A percentile compares a stretch with the other conserved stretches of the same genome.
Conservation (phyloP, 1,140 invertebrate genomes). For the Cyrtorhinus lividipennis region DNA sequence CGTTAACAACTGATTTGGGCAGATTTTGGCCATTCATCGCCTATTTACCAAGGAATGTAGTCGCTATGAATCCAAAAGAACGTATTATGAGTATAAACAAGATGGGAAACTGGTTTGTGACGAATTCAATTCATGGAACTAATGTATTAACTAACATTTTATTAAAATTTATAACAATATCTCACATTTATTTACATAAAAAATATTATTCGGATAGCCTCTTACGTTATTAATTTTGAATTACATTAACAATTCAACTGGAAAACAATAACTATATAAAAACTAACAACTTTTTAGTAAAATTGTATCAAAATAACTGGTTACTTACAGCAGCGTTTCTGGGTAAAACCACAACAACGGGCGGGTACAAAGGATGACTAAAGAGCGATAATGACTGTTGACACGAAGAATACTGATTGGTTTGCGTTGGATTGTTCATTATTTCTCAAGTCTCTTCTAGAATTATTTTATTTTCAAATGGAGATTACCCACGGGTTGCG, state of each 20-base stretch:
- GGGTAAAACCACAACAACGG: not conserved
- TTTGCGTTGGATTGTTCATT: not conserved
- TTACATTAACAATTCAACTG: not conserved
- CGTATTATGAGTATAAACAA: too few species aligned
- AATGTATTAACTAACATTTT: not conserved
- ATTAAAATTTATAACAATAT: constrained; percentile 7
- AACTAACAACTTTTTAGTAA: not conserved
- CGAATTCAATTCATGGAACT: too few species aligned
- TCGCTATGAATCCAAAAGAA: too few species aligned
- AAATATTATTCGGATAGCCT: too few species aligned
- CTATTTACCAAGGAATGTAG: too few species aligned
- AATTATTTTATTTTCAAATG: not conserved
- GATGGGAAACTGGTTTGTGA: too few species aligned
- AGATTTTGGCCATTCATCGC: too few species aligned
- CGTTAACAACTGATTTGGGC: too few species aligned
- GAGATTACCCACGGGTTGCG: not conserved
- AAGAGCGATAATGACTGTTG: constrained; percentile 2
- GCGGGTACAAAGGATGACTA: not conserved
- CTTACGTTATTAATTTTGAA: not conserved
- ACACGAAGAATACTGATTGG: constrained; percentile 4
- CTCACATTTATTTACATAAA: constrained; percentile 1
- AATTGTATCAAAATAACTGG: constrained; percentile 7
- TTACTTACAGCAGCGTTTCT: not conserved
- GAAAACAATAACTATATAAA: not conserved
- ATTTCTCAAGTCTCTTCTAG: not conserved